A percentile compares a stretch with the other conserved stretches of the same genome.
phyloP scores from a whole-genome alignment of 1,140 invertebrate species.

The Hirudo medicinalis region DNA sequence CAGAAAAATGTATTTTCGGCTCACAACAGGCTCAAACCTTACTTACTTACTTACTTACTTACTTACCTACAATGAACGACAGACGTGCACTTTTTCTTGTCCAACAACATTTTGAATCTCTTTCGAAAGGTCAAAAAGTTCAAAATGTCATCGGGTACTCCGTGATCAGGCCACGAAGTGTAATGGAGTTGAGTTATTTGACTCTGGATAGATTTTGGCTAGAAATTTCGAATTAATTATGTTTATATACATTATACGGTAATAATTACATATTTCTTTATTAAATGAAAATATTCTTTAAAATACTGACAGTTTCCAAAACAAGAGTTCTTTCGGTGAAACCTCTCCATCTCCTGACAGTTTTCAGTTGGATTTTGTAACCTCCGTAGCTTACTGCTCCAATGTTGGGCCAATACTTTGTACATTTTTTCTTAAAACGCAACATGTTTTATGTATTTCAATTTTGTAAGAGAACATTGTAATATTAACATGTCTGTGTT shows the following conservation, averaged over 20 bases:
- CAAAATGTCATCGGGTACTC: neutral
- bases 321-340: neutral
- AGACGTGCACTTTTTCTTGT: neutral
- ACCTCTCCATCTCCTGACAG: neutral
- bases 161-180: constrained; percentile 12
- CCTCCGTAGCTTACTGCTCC: neutral
- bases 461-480: neutral
- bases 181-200: constrained; percentile 11
- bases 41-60: too few relatives aligned
- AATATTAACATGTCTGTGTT: neutral
- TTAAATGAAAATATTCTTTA: too few relatives aligned
- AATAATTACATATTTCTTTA: too few relatives aligned
- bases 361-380: neutral
- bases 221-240: too few relatives aligned
- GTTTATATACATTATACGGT: too few relatives aligned
- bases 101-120: neutral
- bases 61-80: constrained; percentile 12
- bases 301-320: neutral
- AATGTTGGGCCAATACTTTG: constrained; percentile 8
- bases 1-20: too few relatives aligned
- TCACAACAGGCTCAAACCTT: too few relatives aligned
- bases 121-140: constrained; percentile 5
- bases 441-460: neutral
- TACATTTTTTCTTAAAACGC: neutral
- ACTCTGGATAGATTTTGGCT: neutral